A percentile compares a stretch with the other conserved stretches of the same genome.
Conservation (phyloP, 2,797 vertebrate genomes). For the Sebastes paucispinis region DNA sequence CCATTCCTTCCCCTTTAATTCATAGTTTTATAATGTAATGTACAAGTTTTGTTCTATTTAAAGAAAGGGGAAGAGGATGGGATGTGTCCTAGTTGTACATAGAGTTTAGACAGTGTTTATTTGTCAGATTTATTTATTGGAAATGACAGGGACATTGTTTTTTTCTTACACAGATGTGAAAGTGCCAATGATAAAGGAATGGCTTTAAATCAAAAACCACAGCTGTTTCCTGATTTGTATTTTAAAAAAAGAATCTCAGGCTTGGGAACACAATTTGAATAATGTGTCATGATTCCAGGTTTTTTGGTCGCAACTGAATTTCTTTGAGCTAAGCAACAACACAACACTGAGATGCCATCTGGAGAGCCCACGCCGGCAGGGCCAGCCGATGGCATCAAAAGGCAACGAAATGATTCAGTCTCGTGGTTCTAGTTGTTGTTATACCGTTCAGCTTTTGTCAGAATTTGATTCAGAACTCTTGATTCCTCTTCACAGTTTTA, state of each 20-base stretch:
- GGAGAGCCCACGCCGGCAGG: not conserved
- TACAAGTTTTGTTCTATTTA: slow-evolving; percentile 62
- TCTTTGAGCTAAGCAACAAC: slow-evolving; percentile 1
- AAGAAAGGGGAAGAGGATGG: slow-evolving; percentile 41
- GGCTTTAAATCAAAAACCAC: slow-evolving; percentile 45
- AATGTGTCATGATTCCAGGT: slow-evolving; percentile 38
- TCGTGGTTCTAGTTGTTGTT: slow-evolving; percentile 25
- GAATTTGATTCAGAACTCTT: slow-evolving; percentile 19
- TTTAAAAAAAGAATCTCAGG: slow-evolving; percentile 69
- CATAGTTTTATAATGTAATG: slow-evolving; percentile 76
- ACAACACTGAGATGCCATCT: not conserved
- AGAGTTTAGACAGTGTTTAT: slow-evolving; percentile 52
- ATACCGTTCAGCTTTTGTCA: slow-evolving; percentile 1
- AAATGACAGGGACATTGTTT: slow-evolving; percentile 57
- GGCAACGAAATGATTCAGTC: not conserved
- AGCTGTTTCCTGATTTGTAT: slow-evolving; percentile 63
- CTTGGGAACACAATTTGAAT: slow-evolving; percentile 73
- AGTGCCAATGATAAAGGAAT: slow-evolving; percentile 69
- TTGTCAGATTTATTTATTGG: slow-evolving; percentile 69
- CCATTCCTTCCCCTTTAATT: slow-evolving; percentile 70
- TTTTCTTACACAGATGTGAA: slow-evolving; percentile 62
- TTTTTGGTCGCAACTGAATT: slow-evolving; percentile 20
- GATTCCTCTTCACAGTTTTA: slow-evolving; percentile 1
- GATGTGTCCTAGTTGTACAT: slow-evolving; percentile 53
- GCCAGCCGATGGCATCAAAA: not conserved